phyloP scores from a whole-genome alignment of 2,113 vertebrate species.

The Oophaga pumilio region DNA sequence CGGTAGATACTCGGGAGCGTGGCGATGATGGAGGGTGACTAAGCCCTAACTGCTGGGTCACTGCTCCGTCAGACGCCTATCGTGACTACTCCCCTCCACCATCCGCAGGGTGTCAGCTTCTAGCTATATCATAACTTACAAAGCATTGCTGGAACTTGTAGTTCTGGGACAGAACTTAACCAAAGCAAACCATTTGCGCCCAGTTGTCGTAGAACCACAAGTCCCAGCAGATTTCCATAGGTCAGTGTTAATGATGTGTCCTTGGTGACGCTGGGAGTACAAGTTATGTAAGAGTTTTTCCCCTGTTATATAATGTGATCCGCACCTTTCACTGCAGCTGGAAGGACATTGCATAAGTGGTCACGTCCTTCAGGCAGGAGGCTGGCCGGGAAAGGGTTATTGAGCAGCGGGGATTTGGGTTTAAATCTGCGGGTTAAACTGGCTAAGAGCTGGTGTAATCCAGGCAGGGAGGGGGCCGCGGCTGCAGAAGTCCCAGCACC shows the following conservation, averaged over 20 bases:
- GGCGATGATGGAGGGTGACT: background rate
- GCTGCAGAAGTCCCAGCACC: too few species aligned
- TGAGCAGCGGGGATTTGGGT: conserved; percentile 36
- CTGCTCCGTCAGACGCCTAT: too few species aligned
- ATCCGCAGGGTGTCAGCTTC: too few species aligned
- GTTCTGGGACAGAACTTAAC: background rate
- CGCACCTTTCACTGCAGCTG: background rate
- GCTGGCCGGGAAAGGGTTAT: background rate
- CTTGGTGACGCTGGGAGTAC: background rate
- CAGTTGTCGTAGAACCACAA: background rate
- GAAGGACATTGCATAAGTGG: background rate
- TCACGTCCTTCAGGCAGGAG: background rate
- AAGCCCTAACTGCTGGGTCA: background rate
- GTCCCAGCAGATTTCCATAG: background rate
- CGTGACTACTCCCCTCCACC: too few species aligned
- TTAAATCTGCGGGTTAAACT: conserved; percentile 33
- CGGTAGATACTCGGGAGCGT: too few species aligned
- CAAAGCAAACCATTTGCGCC: background rate
- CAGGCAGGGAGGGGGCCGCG: background rate
- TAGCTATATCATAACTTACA: background rate
- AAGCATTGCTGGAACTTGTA: background rate
- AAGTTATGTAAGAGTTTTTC: background rate
- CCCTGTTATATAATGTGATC: too few species aligned
- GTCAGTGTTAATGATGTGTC: background rate
- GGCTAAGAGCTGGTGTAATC: background rate